Base-by-base conservation (phyloP, 2,888 invertebrate species). In the Yponomeuta cagnagella region DNA sequence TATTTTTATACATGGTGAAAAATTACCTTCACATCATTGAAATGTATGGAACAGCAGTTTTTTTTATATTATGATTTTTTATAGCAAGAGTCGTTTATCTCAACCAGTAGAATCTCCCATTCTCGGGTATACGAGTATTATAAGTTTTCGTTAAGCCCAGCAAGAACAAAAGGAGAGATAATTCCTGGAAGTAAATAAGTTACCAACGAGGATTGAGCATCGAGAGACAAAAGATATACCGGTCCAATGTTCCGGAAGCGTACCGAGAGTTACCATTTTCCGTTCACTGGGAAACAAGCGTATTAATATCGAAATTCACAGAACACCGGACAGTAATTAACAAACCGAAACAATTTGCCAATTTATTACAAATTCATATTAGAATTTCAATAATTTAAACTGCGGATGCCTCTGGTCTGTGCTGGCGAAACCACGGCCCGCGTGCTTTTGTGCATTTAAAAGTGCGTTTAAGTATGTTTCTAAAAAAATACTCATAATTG, bases 301-400 rank as follows among this genome's bases (percentile, higher is more conserved):
- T 9, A 58, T 58, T 58, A 58, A 58, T 58, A 58, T 58, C 52
- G 52, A 58, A 58, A 15, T 58, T 58, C 52, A 58, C 52, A 58
- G 52, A 58, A 58, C 52, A 58, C 52, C 52, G 52, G 52, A 58
- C 52, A 58, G 52, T 58, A 58, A 58, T 58, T 58, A 58, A 58
- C 52, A 58, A 15, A 58, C 52, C 12, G 52, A 58, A 58, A 58
- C 52, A 58, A 58, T 58, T 58, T 58, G 52, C 52, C 52, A 9
- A 58, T 58, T 58, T 58, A 58, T 58, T 58, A 58, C 52, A 58
- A 58, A 58, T 58, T 58, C 52, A 58, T 58, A 58, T 58, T 58
- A 58, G 52, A 58, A 58, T 58, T 58, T 58, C 52, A 58, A 58
- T 58, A 15, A 58, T 58, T 58, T 58, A 58, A 58, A 58, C 52